Base-by-base conservation (phyloP, 2,888 invertebrate genomes). In the Philhelius pedissequus region DNA sequence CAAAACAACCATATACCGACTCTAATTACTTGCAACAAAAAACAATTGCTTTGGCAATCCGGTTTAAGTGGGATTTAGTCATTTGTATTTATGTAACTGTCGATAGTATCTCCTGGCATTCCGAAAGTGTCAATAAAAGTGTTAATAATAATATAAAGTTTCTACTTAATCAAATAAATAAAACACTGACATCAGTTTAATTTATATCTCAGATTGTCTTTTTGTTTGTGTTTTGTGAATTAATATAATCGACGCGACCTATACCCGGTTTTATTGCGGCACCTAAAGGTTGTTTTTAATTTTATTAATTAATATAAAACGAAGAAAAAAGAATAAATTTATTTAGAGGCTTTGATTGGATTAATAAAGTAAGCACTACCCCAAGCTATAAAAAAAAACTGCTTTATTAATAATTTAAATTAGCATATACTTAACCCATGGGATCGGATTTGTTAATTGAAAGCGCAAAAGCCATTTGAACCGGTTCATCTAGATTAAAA, bases 131-230 rank as follows among this genome's bases (percentile, higher is more conserved):
- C n/a, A n/a, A n/a, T n/a, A 7, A 22, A 45, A 58, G 70, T 70
- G 70, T 43, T 71, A 71, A 71, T 48, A 32, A 38, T 22, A 71
- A 32, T 35, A 35, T 32, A 45, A 70, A 58, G 32, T 35, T 58
- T 43, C 30, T 20, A 15, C 32, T 20, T 54, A 54, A 56, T 38
- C 27, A 54, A 25, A 56, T 35, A 32, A 56, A 60, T 60, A 25
- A 60, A 40, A 15, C 60, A 60, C 40, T 60, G 60, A 35, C 56
- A 56, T 56, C 20, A 20, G 22, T 9, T 58, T 38, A 22, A 38
- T 60, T 22, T 5, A 38, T 40, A 20, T 20, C 5, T 20, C 3
- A 56, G n/a, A 22, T 48, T 20, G 22, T 54, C 3, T 18, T 35
- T 18, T 3, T 20, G 18, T 4, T 15, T 20, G 18, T 15, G 1